A percentile compares a stretch with the other conserved stretches of the same genome.
phyloP scores from a whole-genome alignment of 1,140 invertebrate species.

The Linepithema humile region DNA sequence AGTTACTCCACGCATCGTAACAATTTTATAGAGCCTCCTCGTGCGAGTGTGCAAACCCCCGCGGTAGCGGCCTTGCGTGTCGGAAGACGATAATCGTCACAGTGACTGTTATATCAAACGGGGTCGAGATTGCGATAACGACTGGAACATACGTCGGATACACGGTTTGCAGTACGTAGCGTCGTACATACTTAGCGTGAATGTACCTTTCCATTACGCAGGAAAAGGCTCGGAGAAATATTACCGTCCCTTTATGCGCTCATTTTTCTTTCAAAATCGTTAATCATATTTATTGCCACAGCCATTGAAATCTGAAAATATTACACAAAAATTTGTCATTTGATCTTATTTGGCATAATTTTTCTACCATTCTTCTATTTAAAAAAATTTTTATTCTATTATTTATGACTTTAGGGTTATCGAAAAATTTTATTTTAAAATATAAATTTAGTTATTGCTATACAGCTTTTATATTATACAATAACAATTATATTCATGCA shows the following conservation, averaged over 20 bases:
- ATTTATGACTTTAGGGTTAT: too few relatives aligned
- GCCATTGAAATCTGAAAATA: background rate
- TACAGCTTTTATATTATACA: background rate
- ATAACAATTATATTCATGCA: background rate
- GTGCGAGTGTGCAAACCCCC: slow-evolving; percentile 64
- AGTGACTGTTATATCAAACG: slow-evolving; percentile 84
- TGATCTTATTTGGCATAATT: background rate
- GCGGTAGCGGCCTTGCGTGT: slow-evolving; percentile 78
- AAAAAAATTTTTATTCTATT: background rate
- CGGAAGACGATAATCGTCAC: slow-evolving; percentile 82
- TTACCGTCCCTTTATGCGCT: slow-evolving; percentile 25
- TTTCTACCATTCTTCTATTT: background rate
- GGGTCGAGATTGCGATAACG: slow-evolving; percentile 80
- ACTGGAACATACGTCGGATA: slow-evolving; percentile 81
- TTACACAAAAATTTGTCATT: background rate
- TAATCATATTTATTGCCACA: background rate
- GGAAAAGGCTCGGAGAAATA: slow-evolving; percentile 50
- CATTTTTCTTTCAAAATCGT: slow-evolving; percentile 42
- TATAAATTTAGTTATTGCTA: background rate
- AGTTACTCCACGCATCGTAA: slow-evolving; percentile 71
- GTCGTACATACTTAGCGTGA: slow-evolving; percentile 62
- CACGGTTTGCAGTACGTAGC: slow-evolving; percentile 64
- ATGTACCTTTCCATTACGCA: slow-evolving; percentile 70
- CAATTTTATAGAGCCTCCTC: slow-evolving; percentile 71
- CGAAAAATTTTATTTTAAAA: background rate